Evolutionary conservation across 2,888 invertebrate genomes (phyloP).

Genomic region (Tipula confusa): DNA sequence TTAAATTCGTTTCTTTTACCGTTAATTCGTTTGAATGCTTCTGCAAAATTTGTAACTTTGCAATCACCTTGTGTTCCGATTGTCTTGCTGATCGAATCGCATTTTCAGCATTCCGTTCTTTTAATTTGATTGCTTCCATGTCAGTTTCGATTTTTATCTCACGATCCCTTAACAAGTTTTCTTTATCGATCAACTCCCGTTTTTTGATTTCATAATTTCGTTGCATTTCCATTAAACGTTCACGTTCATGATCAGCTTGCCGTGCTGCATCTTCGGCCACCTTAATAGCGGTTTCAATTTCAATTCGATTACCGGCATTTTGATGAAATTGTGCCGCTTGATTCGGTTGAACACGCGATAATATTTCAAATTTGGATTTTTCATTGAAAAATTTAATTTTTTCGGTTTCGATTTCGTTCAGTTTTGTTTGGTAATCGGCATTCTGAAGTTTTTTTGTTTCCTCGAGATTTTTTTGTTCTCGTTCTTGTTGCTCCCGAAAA

Average conservation of each 20-base stretch:
- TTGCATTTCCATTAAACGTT: conserved; percentile 44
- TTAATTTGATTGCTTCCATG: conserved; percentile 41
- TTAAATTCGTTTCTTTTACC: conserved; percentile 46
- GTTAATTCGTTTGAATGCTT: conserved; percentile 43
- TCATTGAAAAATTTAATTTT: conserved; percentile 42
- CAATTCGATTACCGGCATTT: conserved; percentile 38
- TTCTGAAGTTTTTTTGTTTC: conserved; percentile 45
- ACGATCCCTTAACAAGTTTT: conserved; percentile 42
- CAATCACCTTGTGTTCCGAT: conserved; percentile 44
- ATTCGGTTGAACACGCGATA: conserved; percentile 20
- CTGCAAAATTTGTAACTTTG: conserved; percentile 43
- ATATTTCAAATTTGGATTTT: conserved; percentile 43
- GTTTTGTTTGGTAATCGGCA: conserved; percentile 42
- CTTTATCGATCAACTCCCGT: conserved; percentile 44
- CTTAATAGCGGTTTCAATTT: conserved; percentile 45
- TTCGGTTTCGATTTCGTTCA: conserved; percentile 45
- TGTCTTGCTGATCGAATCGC: conserved; percentile 32
- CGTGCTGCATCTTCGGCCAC: conserved; percentile 47
- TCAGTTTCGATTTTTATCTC: conserved; percentile 46
- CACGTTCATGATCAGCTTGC: conserved; percentile 46
- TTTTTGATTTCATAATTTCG: conserved; percentile 46
- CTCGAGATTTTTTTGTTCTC: conserved; percentile 46
- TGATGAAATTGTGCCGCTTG: conserved; percentile 34
- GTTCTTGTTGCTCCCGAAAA: conserved; percentile 44
- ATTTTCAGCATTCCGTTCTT: conserved; percentile 37